Conservation (phyloP, 53 echinoderm and acorn worm genomes). For the Paracentrotus lividus region DNA sequence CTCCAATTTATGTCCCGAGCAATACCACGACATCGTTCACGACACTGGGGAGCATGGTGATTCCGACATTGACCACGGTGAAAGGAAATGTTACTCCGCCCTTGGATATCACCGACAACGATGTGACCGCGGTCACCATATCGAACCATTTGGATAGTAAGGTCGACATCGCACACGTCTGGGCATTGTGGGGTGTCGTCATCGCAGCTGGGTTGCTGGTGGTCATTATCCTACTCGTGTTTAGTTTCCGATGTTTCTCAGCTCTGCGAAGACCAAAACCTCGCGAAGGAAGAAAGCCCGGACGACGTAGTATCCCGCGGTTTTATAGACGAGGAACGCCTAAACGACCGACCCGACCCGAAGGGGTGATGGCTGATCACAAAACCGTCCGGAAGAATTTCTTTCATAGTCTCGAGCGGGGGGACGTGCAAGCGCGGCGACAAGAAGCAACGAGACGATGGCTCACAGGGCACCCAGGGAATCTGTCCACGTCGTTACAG, state of each 20-base stretch:
- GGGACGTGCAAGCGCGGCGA: constrained; percentile 50
- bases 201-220: constrained; percentile 74
- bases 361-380: constrained; percentile 47
- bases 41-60: background rate
- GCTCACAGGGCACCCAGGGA: background rate
- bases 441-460: constrained; percentile 34
- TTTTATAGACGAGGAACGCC: constrained; percentile 62
- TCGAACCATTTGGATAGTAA: background rate
- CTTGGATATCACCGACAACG: background rate
- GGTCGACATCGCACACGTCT: constrained; percentile 49
- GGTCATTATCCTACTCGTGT: constrained; percentile 51
- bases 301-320: constrained; percentile 51
- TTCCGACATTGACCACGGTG: background rate
- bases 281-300: constrained; percentile 33
- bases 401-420: constrained; percentile 52
- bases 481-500: constrained; percentile 52
- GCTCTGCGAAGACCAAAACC: constrained; percentile 23
- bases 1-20: background rate
- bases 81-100: background rate
- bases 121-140: background rate
- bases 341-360: background rate
- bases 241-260: constrained; percentile 63
- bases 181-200: constrained; percentile 74
- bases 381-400: constrained; percentile 36
- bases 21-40: constrained; percentile 5